Evolutionary conservation across 1,140 invertebrate species (phyloP), one percentile per base, ranked within the genome.

Genomic region (Bombus vancouverensis): DNA sequence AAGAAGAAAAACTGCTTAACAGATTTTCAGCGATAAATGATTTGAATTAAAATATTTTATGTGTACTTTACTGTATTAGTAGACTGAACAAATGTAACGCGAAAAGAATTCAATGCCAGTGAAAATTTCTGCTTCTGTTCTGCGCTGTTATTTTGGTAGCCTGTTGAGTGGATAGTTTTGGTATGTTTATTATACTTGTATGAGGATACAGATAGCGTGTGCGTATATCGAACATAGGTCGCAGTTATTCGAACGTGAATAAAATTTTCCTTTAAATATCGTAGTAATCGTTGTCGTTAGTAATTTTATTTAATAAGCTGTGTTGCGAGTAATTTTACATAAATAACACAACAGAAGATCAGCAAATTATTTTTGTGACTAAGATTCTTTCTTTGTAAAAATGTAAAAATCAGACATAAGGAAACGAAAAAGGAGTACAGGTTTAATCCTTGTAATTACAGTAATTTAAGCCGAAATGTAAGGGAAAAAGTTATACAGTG

Each of bases 71-170:
- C 3, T 73, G 8, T 37, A 37, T 18, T 42, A 32, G 47, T 2
- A 37, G n/a, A n/a, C 3, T 32, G n/a, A 44, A n/a, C 25, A 39
- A 8, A n/a, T 44, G 6, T n/a, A 70, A 78, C 32, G 32, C 32
- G 25, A 39, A 70, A 53, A 47, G 44, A 80, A 80, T 80, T 70
- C 32, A 79, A 68, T 79, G 42, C 32, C 32, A 53, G 32, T 12
- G n/a, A 79, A 84, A 84, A 84, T 77, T 79, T 79, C 32, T 72
- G 68, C 28, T 57, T 42, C 44, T 84, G 18, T 68, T 84, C 37
- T 34, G 34, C 34, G 39, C 25, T 85, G 76, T 85, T 85, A 85
- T 85, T 85, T 85, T 85, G 68, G 83, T 85, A 72, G 37, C 34
- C 32, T 62, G 66, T 72, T 47, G 83, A 85, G 83, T 59, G 66